Conservation (phyloP, 2,113 vertebrate species). For the Datnioides undecimradiatus region DNA sequence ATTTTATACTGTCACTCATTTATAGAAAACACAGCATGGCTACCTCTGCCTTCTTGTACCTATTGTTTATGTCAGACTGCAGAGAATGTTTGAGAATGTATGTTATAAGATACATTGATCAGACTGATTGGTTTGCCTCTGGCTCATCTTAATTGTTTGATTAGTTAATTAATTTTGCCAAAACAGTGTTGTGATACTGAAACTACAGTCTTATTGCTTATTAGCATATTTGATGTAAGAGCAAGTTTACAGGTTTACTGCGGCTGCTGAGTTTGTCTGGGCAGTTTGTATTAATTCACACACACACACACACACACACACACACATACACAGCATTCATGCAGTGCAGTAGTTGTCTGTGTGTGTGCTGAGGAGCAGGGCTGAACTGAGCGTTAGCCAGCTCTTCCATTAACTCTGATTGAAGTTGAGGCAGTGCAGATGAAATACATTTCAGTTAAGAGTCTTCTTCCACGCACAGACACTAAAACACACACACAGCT, state of each 20-base stretch:
- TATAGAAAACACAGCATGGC: no score
- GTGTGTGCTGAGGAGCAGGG: constrained; percentile 54
- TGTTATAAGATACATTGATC: no score
- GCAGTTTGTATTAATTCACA: background rate
- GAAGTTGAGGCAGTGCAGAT: constrained; percentile 83
- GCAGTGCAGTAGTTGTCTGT: constrained; percentile 51
- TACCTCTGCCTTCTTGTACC: no score
- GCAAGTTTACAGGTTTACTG: constrained; percentile 13
- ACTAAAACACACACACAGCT: constrained; percentile 50
- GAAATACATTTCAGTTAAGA: constrained; percentile 83
- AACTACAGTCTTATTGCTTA: constrained; percentile 1
- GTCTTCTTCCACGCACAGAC: constrained; percentile 60
- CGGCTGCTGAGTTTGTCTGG: constrained; percentile 24
- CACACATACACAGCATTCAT: constrained; percentile 28
- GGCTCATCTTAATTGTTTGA: background rate
- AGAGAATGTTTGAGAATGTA: no score
- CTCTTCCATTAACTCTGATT: constrained; percentile 90
- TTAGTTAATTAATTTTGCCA: background rate
- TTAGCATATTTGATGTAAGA: background rate
- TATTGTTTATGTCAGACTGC: no score
- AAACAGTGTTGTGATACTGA: background rate
- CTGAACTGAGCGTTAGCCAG: constrained; percentile 85
- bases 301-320: no score
- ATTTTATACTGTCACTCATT: no score
- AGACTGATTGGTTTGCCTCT: background rate